Evolutionary conservation across 2,888 invertebrate species (phyloP).

Genomic region (Trichogramma evanescens): DNA sequence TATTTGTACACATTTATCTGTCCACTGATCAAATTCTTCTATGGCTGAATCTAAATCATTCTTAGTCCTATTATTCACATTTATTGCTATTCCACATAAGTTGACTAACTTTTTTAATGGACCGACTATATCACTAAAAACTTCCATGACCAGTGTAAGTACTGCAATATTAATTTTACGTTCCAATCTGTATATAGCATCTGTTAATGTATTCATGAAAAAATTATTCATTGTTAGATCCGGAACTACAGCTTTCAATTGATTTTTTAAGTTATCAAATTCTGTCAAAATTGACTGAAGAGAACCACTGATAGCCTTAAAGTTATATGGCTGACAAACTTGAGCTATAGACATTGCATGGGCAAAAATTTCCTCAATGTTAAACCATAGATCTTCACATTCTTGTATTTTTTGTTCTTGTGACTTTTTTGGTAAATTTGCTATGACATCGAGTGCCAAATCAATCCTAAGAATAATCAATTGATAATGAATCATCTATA

Average conservation of each 20-base stretch:
- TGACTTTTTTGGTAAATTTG: slow-evolving; percentile 33
- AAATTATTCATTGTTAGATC: slow-evolving; percentile 54
- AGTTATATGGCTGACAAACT: slow-evolving; percentile 43
- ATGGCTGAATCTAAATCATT: slow-evolving; percentile 51
- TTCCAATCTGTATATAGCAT: slow-evolving; percentile 59
- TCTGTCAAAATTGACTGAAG: slow-evolving; percentile 45
- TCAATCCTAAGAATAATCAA: slow-evolving; percentile 35
- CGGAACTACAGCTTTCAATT: slow-evolving; percentile 36
- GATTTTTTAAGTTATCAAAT: slow-evolving; percentile 41
- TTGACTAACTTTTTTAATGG: slow-evolving; percentile 41
- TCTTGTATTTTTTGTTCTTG: slow-evolving; percentile 30
- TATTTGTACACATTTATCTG: slow-evolving; percentile 63
- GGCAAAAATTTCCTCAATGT: slow-evolving; percentile 45
- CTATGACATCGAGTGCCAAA: slow-evolving; percentile 37
- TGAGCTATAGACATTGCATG: slow-evolving; percentile 47
- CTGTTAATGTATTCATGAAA: slow-evolving; percentile 55
- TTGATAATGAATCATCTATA: neutral
- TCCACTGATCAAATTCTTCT: slow-evolving; percentile 60
- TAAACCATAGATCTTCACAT: slow-evolving; percentile 36
- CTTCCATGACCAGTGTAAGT: slow-evolving; percentile 53
- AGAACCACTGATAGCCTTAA: slow-evolving; percentile 44
- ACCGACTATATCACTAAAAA: slow-evolving; percentile 40
- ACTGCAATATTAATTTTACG: slow-evolving; percentile 61
- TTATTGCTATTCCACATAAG: slow-evolving; percentile 39
- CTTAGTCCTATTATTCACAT: slow-evolving; percentile 31